Conservation (phyloP, 2,888 invertebrate species). For the Drosophila putrida region DNA sequence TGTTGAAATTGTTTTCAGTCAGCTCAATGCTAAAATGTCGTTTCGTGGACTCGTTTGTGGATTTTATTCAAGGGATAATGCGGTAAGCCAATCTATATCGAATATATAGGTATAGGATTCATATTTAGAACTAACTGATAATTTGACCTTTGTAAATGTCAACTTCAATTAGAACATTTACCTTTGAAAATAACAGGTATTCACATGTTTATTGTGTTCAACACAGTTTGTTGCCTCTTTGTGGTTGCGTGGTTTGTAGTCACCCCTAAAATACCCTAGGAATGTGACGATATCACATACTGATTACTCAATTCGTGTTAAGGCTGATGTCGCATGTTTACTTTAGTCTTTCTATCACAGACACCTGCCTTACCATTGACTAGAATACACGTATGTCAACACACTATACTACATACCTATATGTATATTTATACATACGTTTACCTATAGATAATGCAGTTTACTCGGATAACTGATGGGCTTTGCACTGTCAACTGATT, state of each 20-base stretch:
- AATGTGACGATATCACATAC: slow-evolving; percentile 35
- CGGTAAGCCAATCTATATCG: slow-evolving; percentile 87
- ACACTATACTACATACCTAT: not conserved
- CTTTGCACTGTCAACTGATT: slow-evolving; percentile 2
- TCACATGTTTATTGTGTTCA: slow-evolving; percentile 15
- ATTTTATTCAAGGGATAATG: slow-evolving; percentile 87
- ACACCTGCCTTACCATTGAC: slow-evolving; percentile 34
- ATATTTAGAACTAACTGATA: not conserved
- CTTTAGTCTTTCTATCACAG: slow-evolving; percentile 20
- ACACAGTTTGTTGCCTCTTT: slow-evolving; percentile 28
- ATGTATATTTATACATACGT: slow-evolving; percentile 5
- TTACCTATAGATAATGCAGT: slow-evolving; percentile 17
- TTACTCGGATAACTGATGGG: slow-evolving; percentile 17
- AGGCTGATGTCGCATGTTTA: slow-evolving; percentile 38
- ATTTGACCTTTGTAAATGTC: slow-evolving; percentile 33
- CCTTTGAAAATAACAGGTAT: slow-evolving; percentile 7
- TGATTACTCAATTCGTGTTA: slow-evolving; percentile 55
- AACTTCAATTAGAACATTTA: slow-evolving; percentile 20
- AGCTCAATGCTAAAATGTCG: slow-evolving; percentile 71
- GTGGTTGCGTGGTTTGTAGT: slow-evolving; percentile 22
- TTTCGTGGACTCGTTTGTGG: slow-evolving; percentile 88
- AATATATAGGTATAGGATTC: not conserved
- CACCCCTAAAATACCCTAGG: slow-evolving; percentile 15
- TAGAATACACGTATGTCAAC: slow-evolving; percentile 14
- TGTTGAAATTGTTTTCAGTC: not conserved